These are phyloP conservation scores for Lithophane ornitopus DNA, from an alignment of 2,888 invertebrate species.

Conservation along the genomic window DNA sequence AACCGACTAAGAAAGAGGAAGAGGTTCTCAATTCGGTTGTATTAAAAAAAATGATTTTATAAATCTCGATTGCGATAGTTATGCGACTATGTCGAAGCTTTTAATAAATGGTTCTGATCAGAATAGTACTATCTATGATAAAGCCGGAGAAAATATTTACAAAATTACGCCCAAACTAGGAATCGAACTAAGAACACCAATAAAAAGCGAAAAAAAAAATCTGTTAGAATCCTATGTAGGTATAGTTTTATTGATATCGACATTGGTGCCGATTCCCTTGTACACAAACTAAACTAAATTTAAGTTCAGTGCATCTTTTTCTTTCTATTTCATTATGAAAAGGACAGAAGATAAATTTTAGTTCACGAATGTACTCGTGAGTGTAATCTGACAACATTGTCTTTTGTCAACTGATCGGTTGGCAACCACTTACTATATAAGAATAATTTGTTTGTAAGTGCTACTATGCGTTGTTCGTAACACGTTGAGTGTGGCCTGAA, in stretches of 20 bases:
- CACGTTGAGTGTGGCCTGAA: constrained; percentile 5
- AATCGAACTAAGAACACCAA: neutral
- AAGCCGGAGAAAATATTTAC: neutral
- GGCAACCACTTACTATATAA: constrained; percentile 28
- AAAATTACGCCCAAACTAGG: neutral
- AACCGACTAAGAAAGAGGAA: no score
- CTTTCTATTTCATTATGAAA: no score
- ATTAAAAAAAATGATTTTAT: no score
- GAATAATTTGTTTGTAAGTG: constrained; percentile 7
- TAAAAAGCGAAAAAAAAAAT: neutral
- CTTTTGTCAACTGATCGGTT: constrained; percentile 31
- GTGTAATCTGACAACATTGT: constrained; percentile 28
- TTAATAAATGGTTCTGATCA: no score
- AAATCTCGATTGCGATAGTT: no score
- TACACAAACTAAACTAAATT: no score
- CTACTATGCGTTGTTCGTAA: neutral
- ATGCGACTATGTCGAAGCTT: no score
- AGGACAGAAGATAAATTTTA: no score
- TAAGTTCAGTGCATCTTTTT: no score
- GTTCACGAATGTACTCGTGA: constrained; percentile 2
- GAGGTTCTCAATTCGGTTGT: no score
- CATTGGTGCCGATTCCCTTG: no score
- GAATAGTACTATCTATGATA: no score
- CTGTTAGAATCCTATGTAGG: neutral
- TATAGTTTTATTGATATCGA: neutral